These are phyloP conservation scores for Taenioides sp. DNA, from an alignment of 2,797 vertebrate species.

Conservation along the genomic window DNA sequence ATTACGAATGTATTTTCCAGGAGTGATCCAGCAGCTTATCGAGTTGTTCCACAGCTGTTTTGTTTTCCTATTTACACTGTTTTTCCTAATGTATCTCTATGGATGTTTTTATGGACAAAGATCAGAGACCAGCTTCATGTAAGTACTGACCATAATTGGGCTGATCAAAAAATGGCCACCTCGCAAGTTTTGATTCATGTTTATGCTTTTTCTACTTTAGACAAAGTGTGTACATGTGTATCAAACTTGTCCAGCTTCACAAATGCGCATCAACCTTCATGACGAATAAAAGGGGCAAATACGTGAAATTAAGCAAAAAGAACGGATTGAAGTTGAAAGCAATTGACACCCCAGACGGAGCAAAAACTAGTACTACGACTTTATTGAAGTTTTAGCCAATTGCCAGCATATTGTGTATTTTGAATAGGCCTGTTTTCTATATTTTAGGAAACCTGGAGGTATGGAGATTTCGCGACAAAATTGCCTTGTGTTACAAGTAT, in stretches of 20 bases:
- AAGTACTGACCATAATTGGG: neutral
- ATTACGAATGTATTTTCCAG: no score
- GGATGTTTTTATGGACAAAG: no score
- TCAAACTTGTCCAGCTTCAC: no score
- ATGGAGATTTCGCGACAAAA: neutral
- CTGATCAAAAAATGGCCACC: neutral
- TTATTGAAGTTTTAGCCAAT: no score
- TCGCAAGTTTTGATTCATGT: no score
- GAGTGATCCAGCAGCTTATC: no score
- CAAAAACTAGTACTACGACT: neutral
- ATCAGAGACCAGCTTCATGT: neutral
- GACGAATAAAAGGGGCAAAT: rapidly evolving
- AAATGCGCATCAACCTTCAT: rapidly evolving
- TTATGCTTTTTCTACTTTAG: no score
- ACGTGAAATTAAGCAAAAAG: rapidly evolving
- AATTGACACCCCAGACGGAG: rapidly evolving
- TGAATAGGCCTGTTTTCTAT: neutral
- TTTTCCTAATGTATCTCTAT: no score
- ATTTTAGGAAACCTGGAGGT: neutral
- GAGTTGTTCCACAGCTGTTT: no score
- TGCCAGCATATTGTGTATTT: neutral
- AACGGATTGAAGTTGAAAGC: neutral
- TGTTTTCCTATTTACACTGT: no score
- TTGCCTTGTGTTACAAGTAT: neutral
- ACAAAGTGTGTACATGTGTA: no score